Evolutionary conservation across 2,797 vertebrate species (phyloP).

Genomic region (Streptopelia turtur): DNA sequence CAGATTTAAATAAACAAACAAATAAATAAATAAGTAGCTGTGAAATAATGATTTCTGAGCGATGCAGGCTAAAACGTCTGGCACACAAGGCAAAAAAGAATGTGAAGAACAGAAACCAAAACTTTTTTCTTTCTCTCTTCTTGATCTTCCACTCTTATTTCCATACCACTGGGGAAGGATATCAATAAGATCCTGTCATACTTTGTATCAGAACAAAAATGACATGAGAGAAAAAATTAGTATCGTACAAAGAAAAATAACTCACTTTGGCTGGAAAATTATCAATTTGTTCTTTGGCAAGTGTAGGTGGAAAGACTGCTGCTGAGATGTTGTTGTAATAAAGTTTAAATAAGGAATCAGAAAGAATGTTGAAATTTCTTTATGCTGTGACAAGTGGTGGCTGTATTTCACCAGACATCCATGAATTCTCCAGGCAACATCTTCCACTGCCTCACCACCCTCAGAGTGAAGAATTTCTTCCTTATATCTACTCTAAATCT

Average conservation of each 20-base stretch:
- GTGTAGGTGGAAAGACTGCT: neutral
- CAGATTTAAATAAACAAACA: neutral
- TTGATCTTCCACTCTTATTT: neutral
- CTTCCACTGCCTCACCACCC: too few species aligned
- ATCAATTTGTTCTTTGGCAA: neutral
- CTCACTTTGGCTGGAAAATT: neutral
- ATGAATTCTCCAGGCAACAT: too few species aligned
- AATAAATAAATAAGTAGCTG: neutral
- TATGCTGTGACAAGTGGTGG: neutral
- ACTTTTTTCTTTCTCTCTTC: neutral
- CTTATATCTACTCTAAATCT: too few species aligned
- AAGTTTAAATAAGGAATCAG: neutral
- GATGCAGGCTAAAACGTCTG: neutral
- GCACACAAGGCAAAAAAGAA: neutral
- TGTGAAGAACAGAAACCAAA: fast-evolving
- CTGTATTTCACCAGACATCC: neutral
- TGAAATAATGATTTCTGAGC: neutral
- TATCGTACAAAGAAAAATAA: neutral
- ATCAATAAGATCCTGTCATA: neutral
- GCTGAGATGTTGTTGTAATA: neutral
- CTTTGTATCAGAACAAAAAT: neutral
- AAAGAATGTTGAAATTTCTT: neutral
- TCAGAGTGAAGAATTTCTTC: too few species aligned
- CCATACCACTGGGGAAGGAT: neutral
- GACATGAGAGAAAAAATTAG: neutral